phyloP scores from a whole-genome alignment of 2,797 vertebrate genomes.

The Anguilla pacifica region DNA sequence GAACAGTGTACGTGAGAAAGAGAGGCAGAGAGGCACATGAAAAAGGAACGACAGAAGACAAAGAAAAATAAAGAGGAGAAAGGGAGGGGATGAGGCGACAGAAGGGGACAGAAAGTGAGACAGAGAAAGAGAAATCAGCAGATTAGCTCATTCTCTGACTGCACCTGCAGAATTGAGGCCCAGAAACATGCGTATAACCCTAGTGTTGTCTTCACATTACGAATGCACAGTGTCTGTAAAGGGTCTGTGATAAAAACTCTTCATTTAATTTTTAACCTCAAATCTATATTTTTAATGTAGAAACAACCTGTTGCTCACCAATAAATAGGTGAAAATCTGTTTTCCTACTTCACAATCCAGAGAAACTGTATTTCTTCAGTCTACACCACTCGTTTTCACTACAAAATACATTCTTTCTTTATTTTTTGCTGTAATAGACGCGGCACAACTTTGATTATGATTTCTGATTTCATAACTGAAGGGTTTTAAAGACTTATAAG shows the following conservation, averaged over 20 bases:
- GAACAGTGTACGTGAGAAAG: constrained; percentile 1
- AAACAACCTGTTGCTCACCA: too few species aligned
- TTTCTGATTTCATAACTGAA: too few species aligned
- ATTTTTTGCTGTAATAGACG: too few species aligned
- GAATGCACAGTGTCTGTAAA: too few species aligned
- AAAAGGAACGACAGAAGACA: neutral
- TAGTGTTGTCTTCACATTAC: too few species aligned
- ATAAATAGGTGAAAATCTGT: neutral
- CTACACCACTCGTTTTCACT: too few species aligned
- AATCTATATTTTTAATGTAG: neutral
- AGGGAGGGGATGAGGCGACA: neutral
- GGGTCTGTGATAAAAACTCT: too few species aligned
- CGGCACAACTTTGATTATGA: too few species aligned
- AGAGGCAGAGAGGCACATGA: neutral
- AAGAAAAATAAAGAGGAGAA: neutral
- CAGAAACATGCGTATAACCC: neutral
- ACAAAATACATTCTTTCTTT: too few species aligned
- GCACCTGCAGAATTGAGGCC: neutral
- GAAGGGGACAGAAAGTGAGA: neutral
- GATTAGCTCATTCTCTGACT: neutral
- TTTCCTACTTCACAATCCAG: neutral
- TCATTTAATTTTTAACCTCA: neutral
- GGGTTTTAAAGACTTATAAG: too few species aligned
- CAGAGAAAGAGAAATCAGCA: neutral
- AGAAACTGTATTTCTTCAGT: too few species aligned